Base-by-base conservation (phyloP, 1,140 invertebrate species). In the Drosophila kikkawai region DNA sequence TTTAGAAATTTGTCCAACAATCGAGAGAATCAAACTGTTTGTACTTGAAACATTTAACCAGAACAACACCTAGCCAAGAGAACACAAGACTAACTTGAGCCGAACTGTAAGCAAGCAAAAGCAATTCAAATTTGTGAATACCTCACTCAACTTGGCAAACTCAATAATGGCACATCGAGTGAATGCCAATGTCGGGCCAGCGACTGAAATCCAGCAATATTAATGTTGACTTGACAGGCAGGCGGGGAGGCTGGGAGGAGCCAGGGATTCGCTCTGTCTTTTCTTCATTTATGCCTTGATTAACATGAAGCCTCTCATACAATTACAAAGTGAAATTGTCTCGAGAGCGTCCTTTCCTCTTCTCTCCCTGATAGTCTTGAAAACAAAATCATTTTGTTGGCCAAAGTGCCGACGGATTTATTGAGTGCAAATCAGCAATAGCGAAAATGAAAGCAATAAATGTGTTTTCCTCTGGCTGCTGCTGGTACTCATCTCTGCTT, bases 341-440 rank as follows among this genome's bases (percentile, higher is more conserved):
- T 50, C 56, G 37, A 53, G 63, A 22, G 19, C 19, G 22, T 11
- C 1, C 56, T 39, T 22, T 12, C 3, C 12, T 9, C n/a, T 26
- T 4, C n/a, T 13, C 19, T 13, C 19, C 48, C 29, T 47, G 61
- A 32, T 55, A 67, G 60, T 70, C 57, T 45, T 75, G 78, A 79
- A 67, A 74, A 66, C 19, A 51, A 61, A 76, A 83, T 73, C 67
- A 88, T 51, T 80, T 67, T 74, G 48, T 60, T 65, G 73, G 63
- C 74, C 74, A 45, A 79, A 83, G 73, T 75, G 84, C 58, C 80
- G 65, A 81, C 69, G 68, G 69, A 88, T 88, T 87, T 87, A 87
- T 87, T 87, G 85, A 90, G 68, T 90, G 84, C 74, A 80, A 90
- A 90, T 84, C 67, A 86, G 71, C 67, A 51, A 63, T 51, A 57